These are phyloP conservation scores for Philonicus albiceps DNA, from an alignment of 2,888 invertebrate species.

Conservation along the genomic window DNA sequence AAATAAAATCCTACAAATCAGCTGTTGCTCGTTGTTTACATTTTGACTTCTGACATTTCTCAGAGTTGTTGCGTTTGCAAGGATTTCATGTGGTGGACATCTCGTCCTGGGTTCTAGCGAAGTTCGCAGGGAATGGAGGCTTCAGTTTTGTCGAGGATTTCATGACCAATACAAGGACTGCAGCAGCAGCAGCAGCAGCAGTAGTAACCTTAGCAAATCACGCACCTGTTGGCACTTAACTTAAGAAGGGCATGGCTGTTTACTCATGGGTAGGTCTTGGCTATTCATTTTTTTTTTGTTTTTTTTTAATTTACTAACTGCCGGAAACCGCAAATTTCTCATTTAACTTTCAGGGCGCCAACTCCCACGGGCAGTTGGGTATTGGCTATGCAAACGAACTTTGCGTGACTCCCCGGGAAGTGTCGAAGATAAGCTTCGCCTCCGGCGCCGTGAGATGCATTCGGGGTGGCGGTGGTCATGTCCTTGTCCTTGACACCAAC, in stretches of 20 bases:
- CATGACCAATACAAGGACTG: not conserved
- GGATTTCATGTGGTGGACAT: not conserved
- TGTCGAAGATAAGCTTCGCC: constrained; percentile 55
- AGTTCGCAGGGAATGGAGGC: not conserved
- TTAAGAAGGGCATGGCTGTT: constrained; percentile 54
- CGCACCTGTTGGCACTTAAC: not conserved
- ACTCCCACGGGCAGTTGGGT: constrained; percentile 83
- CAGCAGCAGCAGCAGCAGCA: not conserved
- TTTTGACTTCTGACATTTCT: not conserved
- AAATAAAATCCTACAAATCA: not conserved
- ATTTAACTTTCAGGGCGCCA: constrained; percentile 72
- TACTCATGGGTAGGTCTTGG: constrained; percentile 62
- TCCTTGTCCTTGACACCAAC: constrained; percentile 71
- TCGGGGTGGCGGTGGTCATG: constrained; percentile 81
- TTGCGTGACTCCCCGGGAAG: constrained; percentile 67
- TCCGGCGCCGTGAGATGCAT: constrained; percentile 69
- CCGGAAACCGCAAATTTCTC: not conserved
- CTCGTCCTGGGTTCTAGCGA: not conserved
- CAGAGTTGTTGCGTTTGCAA: not conserved
- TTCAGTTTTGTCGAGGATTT: not conserved
- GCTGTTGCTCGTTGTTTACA: not conserved
- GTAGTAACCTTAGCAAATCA: not conserved
- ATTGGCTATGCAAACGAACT: constrained; percentile 74
- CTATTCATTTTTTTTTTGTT: too few species aligned
- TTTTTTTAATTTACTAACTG: not conserved